Conservation (phyloP, 1,140 invertebrate species). For the Heterodera carotae region DNA sequence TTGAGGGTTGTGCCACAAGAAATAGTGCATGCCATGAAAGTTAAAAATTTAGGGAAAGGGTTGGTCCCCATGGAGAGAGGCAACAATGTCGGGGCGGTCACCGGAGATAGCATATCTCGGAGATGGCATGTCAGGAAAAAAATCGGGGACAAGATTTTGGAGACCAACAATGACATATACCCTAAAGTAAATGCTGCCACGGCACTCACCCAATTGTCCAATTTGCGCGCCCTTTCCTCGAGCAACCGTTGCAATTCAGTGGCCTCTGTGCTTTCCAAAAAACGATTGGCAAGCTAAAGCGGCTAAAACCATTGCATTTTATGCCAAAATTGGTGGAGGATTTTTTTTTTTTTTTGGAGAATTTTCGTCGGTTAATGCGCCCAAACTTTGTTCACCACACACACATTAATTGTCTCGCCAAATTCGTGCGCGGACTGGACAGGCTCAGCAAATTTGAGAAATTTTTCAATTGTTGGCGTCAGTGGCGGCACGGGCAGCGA, state of each 20-base stretch:
- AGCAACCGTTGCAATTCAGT: constrained; percentile 50
- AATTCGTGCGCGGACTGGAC: constrained; percentile 39
- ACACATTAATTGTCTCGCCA: constrained; percentile 37
- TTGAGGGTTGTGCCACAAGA: not conserved
- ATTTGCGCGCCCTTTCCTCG: constrained; percentile 48
- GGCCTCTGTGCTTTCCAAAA: constrained; percentile 46
- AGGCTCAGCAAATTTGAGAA: constrained; percentile 48
- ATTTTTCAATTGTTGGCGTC: constrained; percentile 45
- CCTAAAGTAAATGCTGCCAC: no score
- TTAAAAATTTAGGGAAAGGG: no score
- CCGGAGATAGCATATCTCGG: no score
- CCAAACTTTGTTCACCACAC: no score
- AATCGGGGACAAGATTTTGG: no score
- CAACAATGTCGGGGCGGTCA: no score
- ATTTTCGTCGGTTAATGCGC: no score
- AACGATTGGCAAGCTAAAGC: constrained; percentile 46
- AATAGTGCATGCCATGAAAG: no score
- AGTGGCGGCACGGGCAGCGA: constrained; percentile 38
- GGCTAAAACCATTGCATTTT: not conserved
- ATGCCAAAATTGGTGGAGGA: not conserved
- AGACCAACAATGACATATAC: no score
- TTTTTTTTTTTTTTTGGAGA: not conserved
- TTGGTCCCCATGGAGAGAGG: no score
- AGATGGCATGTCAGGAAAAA: no score
- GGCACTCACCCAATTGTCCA: constrained; percentile 61